phyloP scores from a whole-genome alignment of 2,888 invertebrate species.

The Mesorhabditis spiculigera region DNA sequence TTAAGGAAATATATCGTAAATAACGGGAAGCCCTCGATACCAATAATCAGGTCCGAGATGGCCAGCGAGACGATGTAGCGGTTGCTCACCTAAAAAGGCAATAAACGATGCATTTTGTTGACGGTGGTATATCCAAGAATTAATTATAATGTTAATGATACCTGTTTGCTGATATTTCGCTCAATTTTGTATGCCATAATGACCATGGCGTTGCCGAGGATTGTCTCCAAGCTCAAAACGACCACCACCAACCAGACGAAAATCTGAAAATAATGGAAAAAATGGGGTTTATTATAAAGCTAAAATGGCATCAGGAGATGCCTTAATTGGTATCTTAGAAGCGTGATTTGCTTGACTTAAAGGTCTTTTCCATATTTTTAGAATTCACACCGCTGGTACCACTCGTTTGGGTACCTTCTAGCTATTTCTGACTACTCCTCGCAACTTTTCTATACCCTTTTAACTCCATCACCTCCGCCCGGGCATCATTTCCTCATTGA shows the following conservation, averaged over 20 bases:
- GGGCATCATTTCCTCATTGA: too few relatives aligned
- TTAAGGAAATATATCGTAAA: conserved; percentile 57
- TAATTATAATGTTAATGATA: conserved; percentile 10
- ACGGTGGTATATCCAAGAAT: background rate
- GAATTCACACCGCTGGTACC: too few relatives aligned
- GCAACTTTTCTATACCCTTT: too few relatives aligned
- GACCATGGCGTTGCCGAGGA: conserved; percentile 58
- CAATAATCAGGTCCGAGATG: conserved; percentile 56
- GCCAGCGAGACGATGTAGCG: conserved; percentile 57
- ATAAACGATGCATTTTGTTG: background rate
- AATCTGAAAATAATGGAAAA: conserved; percentile 19
- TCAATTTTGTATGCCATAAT: conserved; percentile 54
- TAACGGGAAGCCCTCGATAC: conserved; percentile 57
- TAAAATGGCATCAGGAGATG: too few relatives aligned
- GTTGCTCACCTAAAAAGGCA: conserved; percentile 46
- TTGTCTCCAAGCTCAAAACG: conserved; percentile 50
- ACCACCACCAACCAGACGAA: conserved; percentile 49
- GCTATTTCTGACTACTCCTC: too few relatives aligned
- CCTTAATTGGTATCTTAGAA: too few relatives aligned
- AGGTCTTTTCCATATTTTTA: too few relatives aligned
- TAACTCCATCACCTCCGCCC: too few relatives aligned
- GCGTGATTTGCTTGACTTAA: too few relatives aligned
- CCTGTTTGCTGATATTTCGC: conserved; percentile 56
- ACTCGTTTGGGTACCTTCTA: too few relatives aligned
- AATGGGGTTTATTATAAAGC: too few relatives aligned